Evolutionary conservation across 2,888 invertebrate species (phyloP).

Genomic region (Xanthia icteritia): DNA sequence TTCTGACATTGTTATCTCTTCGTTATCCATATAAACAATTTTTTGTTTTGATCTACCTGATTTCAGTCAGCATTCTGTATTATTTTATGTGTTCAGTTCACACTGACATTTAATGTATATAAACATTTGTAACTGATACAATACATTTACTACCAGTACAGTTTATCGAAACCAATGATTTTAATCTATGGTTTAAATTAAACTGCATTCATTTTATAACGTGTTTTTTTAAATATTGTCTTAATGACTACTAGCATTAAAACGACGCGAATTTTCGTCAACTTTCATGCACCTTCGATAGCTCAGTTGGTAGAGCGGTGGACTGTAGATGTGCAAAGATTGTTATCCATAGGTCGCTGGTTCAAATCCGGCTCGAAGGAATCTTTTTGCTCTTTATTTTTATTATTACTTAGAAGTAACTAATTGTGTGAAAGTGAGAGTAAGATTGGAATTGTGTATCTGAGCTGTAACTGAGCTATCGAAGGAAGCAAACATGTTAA

Average conservation of each 20-base stretch:
- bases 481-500: slow-evolving; percentile 59
- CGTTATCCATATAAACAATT: slow-evolving; percentile 4
- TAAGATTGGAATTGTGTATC: too few relatives aligned
- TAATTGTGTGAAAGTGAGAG: not conserved
- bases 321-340: slow-evolving; percentile 79
- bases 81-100: not conserved
- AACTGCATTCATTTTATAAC: not conserved
- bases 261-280: not conserved
- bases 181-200: not conserved
- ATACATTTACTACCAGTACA: not conserved
- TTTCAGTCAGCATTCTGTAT: not conserved
- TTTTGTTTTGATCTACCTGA: slow-evolving; percentile 12
- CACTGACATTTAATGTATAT: not conserved
- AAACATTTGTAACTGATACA: not conserved
- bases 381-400: slow-evolving; percentile 55
- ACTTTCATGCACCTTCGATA: slow-evolving; percentile 79
- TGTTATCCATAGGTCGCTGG: slow-evolving; percentile 91
- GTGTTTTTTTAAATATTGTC: not conserved
- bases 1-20: slow-evolving; percentile 8
- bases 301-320: slow-evolving; percentile 89
- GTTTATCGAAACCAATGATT: not conserved
- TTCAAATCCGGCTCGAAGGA: slow-evolving; percentile 92
- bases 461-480: too few relatives aligned
- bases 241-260: not conserved
- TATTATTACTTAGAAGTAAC: too few relatives aligned